Base-by-base conservation (phyloP, 2,888 invertebrate genomes). In the Epistrophe eligans region DNA sequence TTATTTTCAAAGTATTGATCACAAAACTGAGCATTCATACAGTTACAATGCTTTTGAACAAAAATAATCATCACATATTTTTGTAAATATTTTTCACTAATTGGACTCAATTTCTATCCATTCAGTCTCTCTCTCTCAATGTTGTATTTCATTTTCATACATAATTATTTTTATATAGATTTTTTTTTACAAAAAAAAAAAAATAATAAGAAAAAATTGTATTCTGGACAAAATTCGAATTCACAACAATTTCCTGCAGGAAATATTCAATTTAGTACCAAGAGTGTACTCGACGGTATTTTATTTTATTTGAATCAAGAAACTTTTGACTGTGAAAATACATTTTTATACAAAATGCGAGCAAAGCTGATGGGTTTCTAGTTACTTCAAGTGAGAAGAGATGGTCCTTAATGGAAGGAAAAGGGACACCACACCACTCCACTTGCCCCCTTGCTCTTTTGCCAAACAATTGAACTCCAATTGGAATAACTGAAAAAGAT, bases 201-300 rank as follows among this genome's bases (percentile, higher is more conserved):
- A n/a, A n/a, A n/a, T n/a, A 40, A 13, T 3, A 40, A 40, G 4
- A 9, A 35, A 15, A 0, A 15, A 6, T 43, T 43, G 15, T 4
- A 43, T 43, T 15, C 55, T 32, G 38, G n/a, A 60, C 38, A 15
- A 64, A 64, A 74, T 60, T 57, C 19, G 35, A 70, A 64, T 58
- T 52, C 50, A 43, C 24, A 70, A 71, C 80, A 66, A 84, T 84
- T 80, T 80, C 80, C 84, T 76, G 71, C 62, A 80, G 84, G 71
- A 84, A 84, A 80, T 84, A 76, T 84, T 80, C 80, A 72, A 84
- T 80, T 76, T 80, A 58, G 45, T 50, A 66, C 43, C 71, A 71
- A 80, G 80, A 80, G 80, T 84, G 76, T 40, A 71, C 80, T 80
- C 48, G 71, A 80, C 52, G 60, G 35, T 79, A 79, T 76, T 17